Evolutionary conservation across 2,113 vertebrate genomes (phyloP).

Genomic region (Origma solitaria): DNA sequence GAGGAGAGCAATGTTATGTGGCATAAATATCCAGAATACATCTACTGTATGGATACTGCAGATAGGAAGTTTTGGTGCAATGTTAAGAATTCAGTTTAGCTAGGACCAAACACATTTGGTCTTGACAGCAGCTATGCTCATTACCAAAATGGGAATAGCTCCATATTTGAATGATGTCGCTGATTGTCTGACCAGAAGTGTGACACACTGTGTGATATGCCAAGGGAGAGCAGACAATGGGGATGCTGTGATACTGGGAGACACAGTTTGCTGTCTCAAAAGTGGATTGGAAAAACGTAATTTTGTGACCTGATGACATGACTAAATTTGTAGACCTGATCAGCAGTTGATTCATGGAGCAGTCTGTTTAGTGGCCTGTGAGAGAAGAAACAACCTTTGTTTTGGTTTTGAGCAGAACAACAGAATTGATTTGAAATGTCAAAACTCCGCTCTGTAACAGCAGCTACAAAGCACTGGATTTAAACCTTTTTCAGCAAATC

Average conservation of each 20-base stretch:
- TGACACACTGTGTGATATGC: background rate
- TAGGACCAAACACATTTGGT: background rate
- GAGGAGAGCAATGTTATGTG: background rate
- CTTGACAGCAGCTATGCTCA: background rate
- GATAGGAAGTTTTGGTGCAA: background rate
- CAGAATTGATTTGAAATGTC: background rate
- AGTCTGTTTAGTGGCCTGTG: background rate
- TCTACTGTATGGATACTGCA: background rate
- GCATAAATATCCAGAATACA: background rate
- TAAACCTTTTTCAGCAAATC: background rate
- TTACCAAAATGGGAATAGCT: background rate
- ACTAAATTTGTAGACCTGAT: background rate
- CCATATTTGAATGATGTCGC: background rate
- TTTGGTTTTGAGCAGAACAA: background rate
- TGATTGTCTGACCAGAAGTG: background rate
- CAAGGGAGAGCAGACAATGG: background rate
- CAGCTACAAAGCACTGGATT: background rate
- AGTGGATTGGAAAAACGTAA: background rate
- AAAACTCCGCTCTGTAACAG: background rate
- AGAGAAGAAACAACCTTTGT: background rate
- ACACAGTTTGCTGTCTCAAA: background rate
- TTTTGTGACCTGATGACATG: background rate
- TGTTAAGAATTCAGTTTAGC: background rate
- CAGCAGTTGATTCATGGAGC: background rate
- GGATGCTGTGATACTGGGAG: background rate